These are phyloP conservation scores for Pomphorhynchus laevis DNA, from an alignment of 1,140 invertebrate species.

Conservation along the genomic window DNA sequence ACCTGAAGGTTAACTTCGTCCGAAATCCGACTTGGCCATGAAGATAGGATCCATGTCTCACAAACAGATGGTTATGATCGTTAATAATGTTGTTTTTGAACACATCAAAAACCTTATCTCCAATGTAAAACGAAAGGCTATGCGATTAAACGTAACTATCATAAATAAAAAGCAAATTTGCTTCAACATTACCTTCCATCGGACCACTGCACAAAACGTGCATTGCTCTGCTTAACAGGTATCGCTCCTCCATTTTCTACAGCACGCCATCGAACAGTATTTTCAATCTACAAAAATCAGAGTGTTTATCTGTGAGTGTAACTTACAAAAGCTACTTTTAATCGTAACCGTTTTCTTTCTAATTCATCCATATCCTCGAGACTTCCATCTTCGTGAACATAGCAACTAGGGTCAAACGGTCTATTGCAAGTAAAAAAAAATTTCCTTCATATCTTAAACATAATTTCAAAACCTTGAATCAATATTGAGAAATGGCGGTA, in stretches of 20 bases:
- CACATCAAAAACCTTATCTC: constrained; percentile 9
- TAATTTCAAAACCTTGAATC: not conserved
- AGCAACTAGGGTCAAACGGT: constrained; percentile 6
- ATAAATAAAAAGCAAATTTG: not conserved
- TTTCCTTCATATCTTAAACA: not conserved
- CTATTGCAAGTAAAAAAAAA: not conserved
- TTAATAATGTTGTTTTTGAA: constrained; percentile 1
- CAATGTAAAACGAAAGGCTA: constrained; percentile 4
- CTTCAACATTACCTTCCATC: constrained; percentile 1
- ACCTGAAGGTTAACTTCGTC: constrained; percentile 8
- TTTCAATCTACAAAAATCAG: not conserved
- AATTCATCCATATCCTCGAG: constrained; percentile 6
- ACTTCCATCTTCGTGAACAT: constrained; percentile 4
- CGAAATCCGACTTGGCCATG: constrained; percentile 6
- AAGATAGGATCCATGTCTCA: constrained; percentile 5
- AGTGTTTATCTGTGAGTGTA: not conserved
- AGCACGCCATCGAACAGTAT: constrained; percentile 7
- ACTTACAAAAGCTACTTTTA: constrained; percentile 2
- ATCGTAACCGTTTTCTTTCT: constrained; percentile 3
- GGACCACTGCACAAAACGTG: constrained; percentile 8
- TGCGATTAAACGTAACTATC: not conserved
- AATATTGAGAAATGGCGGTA: constrained; percentile 7
- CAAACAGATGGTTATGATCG: constrained; percentile 9
- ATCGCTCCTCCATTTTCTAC: constrained; percentile 4
- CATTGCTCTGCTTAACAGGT: constrained; percentile 2